Conservation (phyloP, 1,140 invertebrate species). For the Bactericera cockerelli region DNA sequence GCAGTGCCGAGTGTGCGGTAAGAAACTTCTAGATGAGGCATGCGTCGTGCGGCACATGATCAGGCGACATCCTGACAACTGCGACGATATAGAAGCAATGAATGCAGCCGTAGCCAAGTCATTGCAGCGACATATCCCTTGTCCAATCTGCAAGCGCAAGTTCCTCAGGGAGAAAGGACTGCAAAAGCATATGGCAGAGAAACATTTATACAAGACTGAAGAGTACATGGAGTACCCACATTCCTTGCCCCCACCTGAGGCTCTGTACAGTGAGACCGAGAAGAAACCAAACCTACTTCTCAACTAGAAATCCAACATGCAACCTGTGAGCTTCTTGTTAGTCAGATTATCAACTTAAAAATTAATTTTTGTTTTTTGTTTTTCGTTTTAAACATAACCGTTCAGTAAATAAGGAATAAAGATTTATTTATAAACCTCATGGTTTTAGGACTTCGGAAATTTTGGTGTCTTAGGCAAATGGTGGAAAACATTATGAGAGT, state of each 20-base stretch:
- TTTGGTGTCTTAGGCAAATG: no score
- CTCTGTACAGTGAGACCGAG: background rate
- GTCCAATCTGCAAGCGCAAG: background rate
- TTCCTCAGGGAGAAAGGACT: background rate
- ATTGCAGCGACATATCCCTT: background rate
- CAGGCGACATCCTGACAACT: background rate
- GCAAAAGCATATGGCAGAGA: background rate
- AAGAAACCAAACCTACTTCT: background rate
- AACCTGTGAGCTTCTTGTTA: no score
- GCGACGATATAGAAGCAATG: background rate
- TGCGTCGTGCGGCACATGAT: background rate
- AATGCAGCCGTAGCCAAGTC: background rate
- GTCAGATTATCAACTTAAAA: no score
- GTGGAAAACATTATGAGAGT: no score
- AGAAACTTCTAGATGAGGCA: background rate
- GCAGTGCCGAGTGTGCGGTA: background rate
- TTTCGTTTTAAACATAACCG: no score
- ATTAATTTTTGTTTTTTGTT: no score
- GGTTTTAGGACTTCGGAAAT: no score
- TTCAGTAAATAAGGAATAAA: no score
- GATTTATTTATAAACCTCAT: no score
- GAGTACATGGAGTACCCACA: background rate
- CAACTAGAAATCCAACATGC: no score
- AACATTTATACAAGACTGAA: background rate
- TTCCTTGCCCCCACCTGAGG: background rate